Evolutionary conservation across 2,797 vertebrate genomes (phyloP).

Genomic region (Phataginus tricuspis): DNA sequence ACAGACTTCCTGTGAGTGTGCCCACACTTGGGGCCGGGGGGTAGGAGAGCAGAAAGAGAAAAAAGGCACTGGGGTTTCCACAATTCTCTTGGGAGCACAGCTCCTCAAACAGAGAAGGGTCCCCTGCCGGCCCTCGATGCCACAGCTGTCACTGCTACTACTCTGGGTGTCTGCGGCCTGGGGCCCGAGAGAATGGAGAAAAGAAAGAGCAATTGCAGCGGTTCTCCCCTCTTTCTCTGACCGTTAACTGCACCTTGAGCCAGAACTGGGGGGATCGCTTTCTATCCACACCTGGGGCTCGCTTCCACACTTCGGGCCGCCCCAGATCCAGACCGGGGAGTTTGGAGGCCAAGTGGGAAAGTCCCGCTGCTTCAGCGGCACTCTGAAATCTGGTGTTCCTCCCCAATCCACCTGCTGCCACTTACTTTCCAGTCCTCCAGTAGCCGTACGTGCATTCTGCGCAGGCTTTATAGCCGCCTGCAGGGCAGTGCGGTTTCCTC

Average conservation of each 20-base stretch:
- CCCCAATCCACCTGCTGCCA: not conserved
- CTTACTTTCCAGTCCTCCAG: not conserved
- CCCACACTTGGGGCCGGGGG: not conserved
- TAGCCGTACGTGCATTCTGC: rapidly evolving
- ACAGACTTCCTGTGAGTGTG: rapidly evolving
- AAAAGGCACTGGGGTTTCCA: too few relatives aligned
- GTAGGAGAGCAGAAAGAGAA: not conserved
- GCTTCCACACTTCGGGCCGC: not conserved
- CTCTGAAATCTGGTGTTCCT: not conserved
- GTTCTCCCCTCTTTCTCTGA: not conserved
- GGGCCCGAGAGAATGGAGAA: not conserved
- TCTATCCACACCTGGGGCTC: not conserved
- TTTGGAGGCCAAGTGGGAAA: rapidly evolving
- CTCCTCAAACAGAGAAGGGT: not conserved
- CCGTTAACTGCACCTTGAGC: not conserved
- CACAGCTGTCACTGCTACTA: not conserved
- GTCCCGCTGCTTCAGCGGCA: not conserved
- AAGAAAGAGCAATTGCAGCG: not conserved
- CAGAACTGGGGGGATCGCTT: not conserved
- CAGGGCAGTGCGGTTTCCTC: not conserved
- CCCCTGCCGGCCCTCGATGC: too few relatives aligned
- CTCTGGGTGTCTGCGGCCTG: not conserved
- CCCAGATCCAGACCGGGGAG: rapidly evolving
- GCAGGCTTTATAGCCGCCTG: too few relatives aligned
- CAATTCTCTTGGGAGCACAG: not conserved